Base-by-base conservation (phyloP, 2,113 vertebrate genomes). In the Amazona guildingii region DNA sequence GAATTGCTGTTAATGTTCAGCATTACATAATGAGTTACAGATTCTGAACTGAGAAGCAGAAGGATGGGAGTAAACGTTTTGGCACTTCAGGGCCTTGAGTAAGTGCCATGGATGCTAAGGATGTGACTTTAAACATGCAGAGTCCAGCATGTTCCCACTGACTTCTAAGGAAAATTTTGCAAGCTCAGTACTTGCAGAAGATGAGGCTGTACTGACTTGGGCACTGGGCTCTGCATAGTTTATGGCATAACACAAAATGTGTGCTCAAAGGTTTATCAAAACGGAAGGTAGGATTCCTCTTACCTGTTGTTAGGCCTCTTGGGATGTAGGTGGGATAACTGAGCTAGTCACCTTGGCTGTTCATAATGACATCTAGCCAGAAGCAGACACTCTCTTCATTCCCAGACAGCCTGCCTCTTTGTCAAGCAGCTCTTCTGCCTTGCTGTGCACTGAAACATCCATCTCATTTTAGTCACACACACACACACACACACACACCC, bases 351-450 rank as follows among this genome's bases (percentile, higher is more conserved):
- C 31, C 48, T 39, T 49, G 51, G 6, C 39, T 48, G 7, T 20
- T 28, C 59, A 14, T 57, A 63, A n/a, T 9, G 21, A 48, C 11
- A 24, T 11, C 23, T 69, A n/a, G 49, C 43, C 54, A 69, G 49
- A 25, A 43, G 33, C 54, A 74, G 62, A 21, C 5, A 1, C 23
- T 11, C 6, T 43, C 19, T 43, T 43, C 0, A 1, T 39, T 90
- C 19, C 23, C 24, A 33, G 48, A 4, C 24, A 73, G 21, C n/a
- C 55, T 61, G 21, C 20, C 14, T 77, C 31, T 43, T 46, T 59
- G 37, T 33, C 21, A 43, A 13, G 21, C 11, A 31, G 17, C 43
- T 48, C 12, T 29, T 69, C 29, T 2, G 6, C 55, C 20, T 90
- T 77, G 37, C 67, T 43, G n/a, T 57, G 41, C 7, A 4, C 52